phyloP scores from a whole-genome alignment of 1,140 invertebrate genomes.

The Trichogramma pretiosum region DNA sequence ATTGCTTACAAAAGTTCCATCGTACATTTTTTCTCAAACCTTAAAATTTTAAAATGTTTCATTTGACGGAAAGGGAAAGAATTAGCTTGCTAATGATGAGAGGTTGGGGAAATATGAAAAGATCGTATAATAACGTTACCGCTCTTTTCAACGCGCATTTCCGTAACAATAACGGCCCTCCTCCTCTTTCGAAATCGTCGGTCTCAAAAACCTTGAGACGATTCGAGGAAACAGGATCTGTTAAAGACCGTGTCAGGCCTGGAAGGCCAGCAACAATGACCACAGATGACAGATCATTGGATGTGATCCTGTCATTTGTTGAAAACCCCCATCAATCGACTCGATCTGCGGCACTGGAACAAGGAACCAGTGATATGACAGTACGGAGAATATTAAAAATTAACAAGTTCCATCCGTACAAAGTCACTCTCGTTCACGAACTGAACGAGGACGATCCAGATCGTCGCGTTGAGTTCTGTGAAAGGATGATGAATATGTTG shows the following conservation, averaged over 20 bases:
- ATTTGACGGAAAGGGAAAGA: neutral
- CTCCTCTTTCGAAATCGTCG: neutral
- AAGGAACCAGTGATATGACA: constrained; percentile 4
- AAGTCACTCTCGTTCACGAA: constrained; percentile 20
- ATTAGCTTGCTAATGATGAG: constrained; percentile 5
- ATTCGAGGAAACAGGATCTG: too few relatives aligned
- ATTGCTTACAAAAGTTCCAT: too few relatives aligned
- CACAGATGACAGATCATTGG: too few relatives aligned
- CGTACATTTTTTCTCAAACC: too few relatives aligned
- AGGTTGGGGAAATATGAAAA: neutral
- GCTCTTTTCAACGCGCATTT: neutral
- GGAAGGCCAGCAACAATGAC: too few relatives aligned
- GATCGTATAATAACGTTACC: neutral
- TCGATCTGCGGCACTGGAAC: constrained; percentile 7
- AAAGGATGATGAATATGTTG: constrained; percentile 21
- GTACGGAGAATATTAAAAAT: constrained; percentile 16
- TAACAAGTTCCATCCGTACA: constrained; percentile 21
- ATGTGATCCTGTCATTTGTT: constrained; percentile 3
- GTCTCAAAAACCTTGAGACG: neutral
- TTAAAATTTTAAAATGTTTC: constrained; percentile 1
- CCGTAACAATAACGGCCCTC: neutral
- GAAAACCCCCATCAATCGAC: constrained; percentile 14
- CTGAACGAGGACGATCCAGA: constrained; percentile 19
- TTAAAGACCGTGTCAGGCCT: too few relatives aligned
- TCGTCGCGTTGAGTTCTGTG: constrained; percentile 20